phyloP scores from a whole-genome alignment of 2,113 vertebrate species.

The Trogon melanurus region DNA sequence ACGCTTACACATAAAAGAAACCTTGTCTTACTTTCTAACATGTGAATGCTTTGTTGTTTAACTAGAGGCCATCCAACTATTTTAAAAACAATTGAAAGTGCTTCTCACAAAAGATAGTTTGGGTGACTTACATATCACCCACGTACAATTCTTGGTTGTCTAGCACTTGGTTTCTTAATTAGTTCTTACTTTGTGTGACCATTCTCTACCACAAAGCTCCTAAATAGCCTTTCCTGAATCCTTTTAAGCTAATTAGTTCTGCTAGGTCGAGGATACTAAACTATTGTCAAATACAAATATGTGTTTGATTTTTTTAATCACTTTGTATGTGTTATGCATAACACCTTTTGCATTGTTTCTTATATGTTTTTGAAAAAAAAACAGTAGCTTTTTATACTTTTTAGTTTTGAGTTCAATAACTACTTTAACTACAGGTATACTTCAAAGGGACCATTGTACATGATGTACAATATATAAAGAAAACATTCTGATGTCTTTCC shows the following conservation, averaged over 20 bases:
- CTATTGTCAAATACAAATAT: constrained; percentile 70
- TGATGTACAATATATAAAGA: constrained; percentile 70
- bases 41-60: constrained; percentile 80
- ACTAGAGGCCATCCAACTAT: constrained; percentile 80
- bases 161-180: constrained; percentile 78
- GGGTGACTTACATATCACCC: constrained; percentile 73
- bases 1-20: constrained; percentile 94
- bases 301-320: constrained; percentile 82
- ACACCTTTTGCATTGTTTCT: constrained; percentile 83
- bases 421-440: constrained; percentile 88
- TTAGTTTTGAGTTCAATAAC: constrained; percentile 83
- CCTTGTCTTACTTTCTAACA: constrained; percentile 47
- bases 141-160: constrained; percentile 72
- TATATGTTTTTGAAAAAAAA: constrained; percentile 81
- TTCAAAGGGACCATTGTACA: constrained; percentile 84
- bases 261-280: constrained; percentile 72
- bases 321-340: constrained; percentile 78
- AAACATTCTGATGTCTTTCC: constrained; percentile 65
- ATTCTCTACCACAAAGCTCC: constrained; percentile 79
- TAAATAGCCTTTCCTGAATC: constrained; percentile 71
- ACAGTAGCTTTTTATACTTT: constrained; percentile 85
- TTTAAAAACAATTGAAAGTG: constrained; percentile 77
- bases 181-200: constrained; percentile 72
- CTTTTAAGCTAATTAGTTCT: constrained; percentile 72
- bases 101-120: constrained; percentile 78